These are phyloP conservation scores for Pseudopodoces humilis DNA, from an alignment of 2,113 vertebrate genomes.

Conservation along the genomic window DNA sequence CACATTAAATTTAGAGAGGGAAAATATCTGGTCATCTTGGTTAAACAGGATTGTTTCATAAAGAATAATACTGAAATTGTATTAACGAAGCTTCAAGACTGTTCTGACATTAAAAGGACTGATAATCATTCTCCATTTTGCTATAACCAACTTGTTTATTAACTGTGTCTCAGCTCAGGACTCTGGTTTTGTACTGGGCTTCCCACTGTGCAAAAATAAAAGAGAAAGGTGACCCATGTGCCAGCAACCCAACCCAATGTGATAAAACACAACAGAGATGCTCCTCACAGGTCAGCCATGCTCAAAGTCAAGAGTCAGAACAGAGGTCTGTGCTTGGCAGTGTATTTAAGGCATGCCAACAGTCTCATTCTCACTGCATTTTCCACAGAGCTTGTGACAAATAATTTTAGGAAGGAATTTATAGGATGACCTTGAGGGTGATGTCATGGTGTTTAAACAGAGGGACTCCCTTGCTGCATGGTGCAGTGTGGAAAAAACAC, in stretches of 20 bases:
- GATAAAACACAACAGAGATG: neutral
- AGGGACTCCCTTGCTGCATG: neutral
- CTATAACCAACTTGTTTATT: neutral
- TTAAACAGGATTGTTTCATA: neutral
- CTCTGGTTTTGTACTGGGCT: neutral
- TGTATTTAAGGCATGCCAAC: neutral
- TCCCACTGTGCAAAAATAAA: neutral
- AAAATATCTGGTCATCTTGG: neutral
- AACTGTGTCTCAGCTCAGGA: neutral
- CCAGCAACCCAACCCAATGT: neutral
- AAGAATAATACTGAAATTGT: neutral
- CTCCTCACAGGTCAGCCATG: neutral
- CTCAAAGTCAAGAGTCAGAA: neutral
- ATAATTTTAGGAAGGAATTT: neutral
- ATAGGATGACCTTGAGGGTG: neutral
- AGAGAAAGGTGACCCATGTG: neutral
- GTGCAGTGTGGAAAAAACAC: neutral
- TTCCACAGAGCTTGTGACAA: neutral
- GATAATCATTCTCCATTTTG: neutral
- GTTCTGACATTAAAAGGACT: neutral
- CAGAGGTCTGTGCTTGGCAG: neutral
- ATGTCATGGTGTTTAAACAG: neutral
- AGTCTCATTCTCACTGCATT: neutral
- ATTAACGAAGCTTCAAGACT: neutral
- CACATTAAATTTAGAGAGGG: conserved; percentile 6